Conservation (phyloP, 2,797 vertebrate genomes). For the Notolabrus celidotus region DNA sequence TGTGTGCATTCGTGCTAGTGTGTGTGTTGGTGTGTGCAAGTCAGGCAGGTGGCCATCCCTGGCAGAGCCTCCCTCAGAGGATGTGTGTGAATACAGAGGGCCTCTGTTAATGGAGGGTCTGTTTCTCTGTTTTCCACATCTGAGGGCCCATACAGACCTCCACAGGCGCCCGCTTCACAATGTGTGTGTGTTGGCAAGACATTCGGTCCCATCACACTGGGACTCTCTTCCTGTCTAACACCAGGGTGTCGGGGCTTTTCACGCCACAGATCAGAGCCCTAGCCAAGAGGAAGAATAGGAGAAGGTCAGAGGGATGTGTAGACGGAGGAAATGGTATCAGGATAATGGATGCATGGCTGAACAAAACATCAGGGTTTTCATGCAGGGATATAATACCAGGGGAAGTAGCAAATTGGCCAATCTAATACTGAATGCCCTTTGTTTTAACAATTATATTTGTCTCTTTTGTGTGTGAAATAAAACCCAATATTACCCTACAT, state of each 20-base stretch:
- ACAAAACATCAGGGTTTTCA: slow-evolving; percentile 55
- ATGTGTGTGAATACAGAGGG: slow-evolving; percentile 70
- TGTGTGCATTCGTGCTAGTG: slow-evolving; percentile 20
- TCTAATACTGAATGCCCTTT: slow-evolving; percentile 29
- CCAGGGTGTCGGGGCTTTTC: slow-evolving; percentile 65
- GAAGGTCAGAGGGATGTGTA: slow-evolving; percentile 60
- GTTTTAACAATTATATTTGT: slow-evolving; percentile 39
- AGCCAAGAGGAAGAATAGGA: slow-evolving; percentile 73
- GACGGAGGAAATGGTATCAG: slow-evolving; percentile 63
- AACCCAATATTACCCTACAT: slow-evolving; percentile 3
- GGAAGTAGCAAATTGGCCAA: slow-evolving; percentile 49
- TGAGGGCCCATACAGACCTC: slow-evolving; percentile 70
- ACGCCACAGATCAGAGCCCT: slow-evolving; percentile 61
- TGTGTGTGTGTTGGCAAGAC: slow-evolving; percentile 67
- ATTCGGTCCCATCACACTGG: slow-evolving; percentile 62
- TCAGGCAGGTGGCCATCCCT: slow-evolving; percentile 70
- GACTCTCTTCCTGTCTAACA: slow-evolving; percentile 71
- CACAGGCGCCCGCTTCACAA: slow-evolving; percentile 63
- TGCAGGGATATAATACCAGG: slow-evolving; percentile 37
- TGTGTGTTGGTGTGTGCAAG: slow-evolving; percentile 37
- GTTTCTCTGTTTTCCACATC: slow-evolving; percentile 73
- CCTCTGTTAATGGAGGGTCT: slow-evolving; percentile 70
- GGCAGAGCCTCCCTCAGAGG: slow-evolving; percentile 58
- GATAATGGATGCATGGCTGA: slow-evolving; percentile 61
- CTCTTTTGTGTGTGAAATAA: slow-evolving; percentile 19